Conservation (phyloP, 1,140 invertebrate species). For the Hylaeus volcanicus region DNA sequence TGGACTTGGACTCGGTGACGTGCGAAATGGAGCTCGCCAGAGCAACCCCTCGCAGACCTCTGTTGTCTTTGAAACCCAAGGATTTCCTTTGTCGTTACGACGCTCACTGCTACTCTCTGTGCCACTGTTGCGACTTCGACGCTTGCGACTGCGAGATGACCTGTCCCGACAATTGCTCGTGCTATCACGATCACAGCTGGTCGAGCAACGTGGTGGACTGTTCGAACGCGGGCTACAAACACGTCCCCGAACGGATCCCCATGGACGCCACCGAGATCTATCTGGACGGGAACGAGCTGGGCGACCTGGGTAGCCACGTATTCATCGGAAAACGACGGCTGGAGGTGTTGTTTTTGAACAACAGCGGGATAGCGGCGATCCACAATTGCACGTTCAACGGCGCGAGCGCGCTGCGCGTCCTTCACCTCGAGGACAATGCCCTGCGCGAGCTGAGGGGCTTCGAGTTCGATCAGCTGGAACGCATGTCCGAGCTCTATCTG, state of each 20-base stretch:
- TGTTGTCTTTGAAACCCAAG: conserved; percentile 91
- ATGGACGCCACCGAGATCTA: conserved; percentile 97
- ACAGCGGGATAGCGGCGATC: conserved; percentile 90
- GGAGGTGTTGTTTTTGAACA: conserved; percentile 92
- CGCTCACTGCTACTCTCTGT: conserved; percentile 94
- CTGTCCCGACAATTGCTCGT: conserved; percentile 95
- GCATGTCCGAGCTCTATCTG: conserved; percentile 91
- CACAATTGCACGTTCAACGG: conserved; percentile 96
- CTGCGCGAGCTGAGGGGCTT: conserved; percentile 90
- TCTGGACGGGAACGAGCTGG: conserved; percentile 94
- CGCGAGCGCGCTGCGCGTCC: conserved; percentile 86
- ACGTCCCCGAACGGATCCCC: conserved; percentile 92
- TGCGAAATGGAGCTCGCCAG: conserved; percentile 93
- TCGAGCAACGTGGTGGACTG: conserved; percentile 96
- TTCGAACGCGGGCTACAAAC: conserved; percentile 88
- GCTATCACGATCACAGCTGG: conserved; percentile 97
- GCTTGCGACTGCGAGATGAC: conserved; percentile 98
- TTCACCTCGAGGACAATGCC: conserved; percentile 93
- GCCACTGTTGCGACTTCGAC: conserved; percentile 97
- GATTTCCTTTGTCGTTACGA: conserved; percentile 96
- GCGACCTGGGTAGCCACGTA: conserved; percentile 91
- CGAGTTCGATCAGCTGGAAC: conserved; percentile 91
- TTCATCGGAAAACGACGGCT: conserved; percentile 95
- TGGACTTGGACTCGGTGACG: conserved; percentile 94
- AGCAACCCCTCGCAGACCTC: conserved; percentile 89